Evolutionary conservation across 2,113 vertebrate genomes (phyloP).

Genomic region (Phoxinus phoxinus): DNA sequence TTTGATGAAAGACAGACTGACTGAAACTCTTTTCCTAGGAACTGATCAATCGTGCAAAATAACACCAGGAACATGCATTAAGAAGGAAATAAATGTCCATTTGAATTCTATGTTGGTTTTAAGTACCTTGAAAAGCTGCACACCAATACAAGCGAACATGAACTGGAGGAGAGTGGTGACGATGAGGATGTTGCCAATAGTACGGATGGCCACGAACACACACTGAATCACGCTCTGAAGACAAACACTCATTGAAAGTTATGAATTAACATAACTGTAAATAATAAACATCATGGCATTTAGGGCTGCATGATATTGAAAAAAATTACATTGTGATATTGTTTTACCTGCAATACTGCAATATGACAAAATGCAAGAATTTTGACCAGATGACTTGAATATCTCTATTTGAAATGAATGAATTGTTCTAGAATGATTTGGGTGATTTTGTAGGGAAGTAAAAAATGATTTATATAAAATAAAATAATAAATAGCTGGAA

Average conservation of each 20-base stretch:
- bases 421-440: not conserved
- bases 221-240: slow-evolving; percentile 91
- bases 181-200: slow-evolving; percentile 93
- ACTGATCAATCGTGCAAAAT: not conserved
- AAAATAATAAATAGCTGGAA: not conserved
- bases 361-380: not conserved
- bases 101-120: not conserved
- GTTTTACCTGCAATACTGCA: not conserved
- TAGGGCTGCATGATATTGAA: not conserved
- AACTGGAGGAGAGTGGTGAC: slow-evolving; percentile 93
- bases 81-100: not conserved
- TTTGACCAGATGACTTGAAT: too few relatives aligned
- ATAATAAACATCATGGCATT: not conserved
- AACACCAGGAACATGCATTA: not conserved
- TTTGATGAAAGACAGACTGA: not conserved
- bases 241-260: slow-evolving; percentile 26
- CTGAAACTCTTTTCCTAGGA: too few relatives aligned
- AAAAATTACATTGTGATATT: not conserved
- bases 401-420: too few relatives aligned
- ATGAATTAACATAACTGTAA: not conserved
- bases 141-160: slow-evolving; percentile 94
- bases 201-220: slow-evolving; percentile 92
- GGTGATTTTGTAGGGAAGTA: not conserved
- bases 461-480: not conserved
- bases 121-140: slow-evolving; percentile 93